phyloP scores from a whole-genome alignment of 2,888 invertebrate genomes.

The Fragum fragum region DNA sequence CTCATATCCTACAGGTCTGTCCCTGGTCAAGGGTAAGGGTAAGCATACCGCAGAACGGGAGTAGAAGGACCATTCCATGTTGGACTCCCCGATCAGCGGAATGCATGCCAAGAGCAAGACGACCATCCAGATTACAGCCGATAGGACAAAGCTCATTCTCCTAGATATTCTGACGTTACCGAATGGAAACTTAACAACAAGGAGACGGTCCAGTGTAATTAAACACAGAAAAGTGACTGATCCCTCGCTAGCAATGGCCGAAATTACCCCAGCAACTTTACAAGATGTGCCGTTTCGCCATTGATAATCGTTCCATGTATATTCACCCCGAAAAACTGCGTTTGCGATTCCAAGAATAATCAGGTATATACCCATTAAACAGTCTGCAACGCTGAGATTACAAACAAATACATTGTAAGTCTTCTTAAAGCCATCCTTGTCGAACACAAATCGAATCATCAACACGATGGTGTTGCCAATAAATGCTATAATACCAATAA shows the following conservation, averaged over 20 bases:
- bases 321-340: slow-evolving; percentile 62
- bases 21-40: slow-evolving; percentile 83
- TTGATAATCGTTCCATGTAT: slow-evolving; percentile 65
- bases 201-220: slow-evolving; percentile 90
- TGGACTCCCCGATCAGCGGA: slow-evolving; percentile 79
- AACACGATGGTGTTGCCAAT: slow-evolving; percentile 65
- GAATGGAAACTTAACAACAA: slow-evolving; percentile 89
- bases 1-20: slow-evolving; percentile 84
- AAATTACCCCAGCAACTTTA: slow-evolving; percentile 70
- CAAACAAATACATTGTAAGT: slow-evolving; percentile 65
- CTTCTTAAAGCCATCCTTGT: slow-evolving; percentile 62
- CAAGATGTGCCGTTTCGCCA: slow-evolving; percentile 74
- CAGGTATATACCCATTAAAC: slow-evolving; percentile 74
- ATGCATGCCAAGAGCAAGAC: slow-evolving; percentile 76
- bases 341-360: slow-evolving; percentile 68
- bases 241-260: slow-evolving; percentile 88
- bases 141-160: slow-evolving; percentile 69
- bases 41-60: slow-evolving; percentile 84
- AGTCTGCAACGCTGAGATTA: slow-evolving; percentile 69
- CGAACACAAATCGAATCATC: slow-evolving; percentile 58
- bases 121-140: slow-evolving; percentile 75
- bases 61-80: slow-evolving; percentile 82
- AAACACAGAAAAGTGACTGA: slow-evolving; percentile 89
- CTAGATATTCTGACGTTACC: slow-evolving; percentile 75
- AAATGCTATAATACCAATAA: slow-evolving; percentile 63